Base-by-base conservation (phyloP, 2,888 invertebrate species). In the Exephanes ischioxanthus region DNA sequence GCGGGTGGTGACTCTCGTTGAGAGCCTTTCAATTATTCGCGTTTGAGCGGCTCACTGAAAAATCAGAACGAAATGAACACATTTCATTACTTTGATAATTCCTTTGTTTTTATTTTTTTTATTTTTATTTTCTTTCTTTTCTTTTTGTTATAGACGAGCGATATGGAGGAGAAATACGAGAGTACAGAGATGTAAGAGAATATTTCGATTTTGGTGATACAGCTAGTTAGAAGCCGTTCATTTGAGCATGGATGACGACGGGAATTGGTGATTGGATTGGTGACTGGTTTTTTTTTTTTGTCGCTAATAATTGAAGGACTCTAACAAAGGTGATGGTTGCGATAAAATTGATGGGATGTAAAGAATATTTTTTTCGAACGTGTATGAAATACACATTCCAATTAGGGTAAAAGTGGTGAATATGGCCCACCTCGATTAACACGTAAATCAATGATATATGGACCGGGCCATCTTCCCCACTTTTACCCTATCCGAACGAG, bases 11-110 rank as follows among this genome's bases (percentile, higher is more conserved):
- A 71, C 22, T 77, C 53, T 76, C 70, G 33, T 48, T 55, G 45
- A 67, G 71, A 71, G 71, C 66, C 53, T 77, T 82, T 77, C 66
- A 66, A 71, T 77, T 41, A 82, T 55, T 82, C 63, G 19, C 66
- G 63, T 71, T 72, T 66, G 53, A 48, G 30, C 55, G 45, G 26
- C 11, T 30, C 33, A 16, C 19, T 2, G 4, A 30, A 26, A 33
- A 45, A 71, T 30, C 3, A 41, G 37, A 30, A 45, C 11, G 63
- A 5, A 61, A 33, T 51, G 30, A 68, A 58, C 67, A 3, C 45
- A 16, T 45, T 45, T 45, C 3, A 16, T 16, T 11, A 45, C 16
- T 3, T 45, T 14, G 16, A 9, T 22, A 3, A 41, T 73, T 73
- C 61, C 1, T 73, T 61, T 45, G 2, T 45, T 5, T 55, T 19